Evolutionary conservation across 2,888 invertebrate genomes (phyloP).

Genomic region (Cremastinae sp.): DNA sequence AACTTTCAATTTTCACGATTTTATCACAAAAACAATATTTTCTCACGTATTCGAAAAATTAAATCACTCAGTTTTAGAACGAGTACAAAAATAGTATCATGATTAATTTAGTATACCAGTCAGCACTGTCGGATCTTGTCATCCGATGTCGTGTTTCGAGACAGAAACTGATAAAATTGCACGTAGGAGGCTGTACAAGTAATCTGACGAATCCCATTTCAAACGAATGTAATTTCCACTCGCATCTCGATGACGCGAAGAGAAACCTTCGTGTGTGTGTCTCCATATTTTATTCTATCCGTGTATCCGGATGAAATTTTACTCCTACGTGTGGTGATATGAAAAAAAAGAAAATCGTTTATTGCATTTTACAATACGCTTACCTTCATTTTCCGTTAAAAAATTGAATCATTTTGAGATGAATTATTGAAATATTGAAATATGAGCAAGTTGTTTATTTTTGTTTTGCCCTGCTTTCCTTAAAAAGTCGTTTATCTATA

Average conservation of each 20-base stretch:
- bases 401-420: too few species aligned
- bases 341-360: background rate
- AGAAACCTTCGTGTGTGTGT: background rate
- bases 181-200: constrained; percentile 43
- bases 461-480: too few species aligned
- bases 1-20: too few species aligned
- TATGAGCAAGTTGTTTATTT: too few species aligned
- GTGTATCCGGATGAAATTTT: too few species aligned
- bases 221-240: constrained; percentile 41
- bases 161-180: constrained; percentile 36
- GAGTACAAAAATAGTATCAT: background rate
- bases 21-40: constrained; percentile 1
- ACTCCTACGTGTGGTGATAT: too few species aligned
- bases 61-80: background rate
- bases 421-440: too few species aligned
- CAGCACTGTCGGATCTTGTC: constrained; percentile 16
- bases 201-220: constrained; percentile 37
- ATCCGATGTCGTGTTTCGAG: constrained; percentile 8
- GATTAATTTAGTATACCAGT: constrained; percentile 23
- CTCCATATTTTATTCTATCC: background rate
- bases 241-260: constrained; percentile 18
- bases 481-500: too few species aligned
- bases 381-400: too few species aligned
- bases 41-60: background rate
- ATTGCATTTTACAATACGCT: too few species aligned